Evolutionary conservation across 2,888 invertebrate genomes (phyloP).

Genomic region (Melanchra persicariae): DNA sequence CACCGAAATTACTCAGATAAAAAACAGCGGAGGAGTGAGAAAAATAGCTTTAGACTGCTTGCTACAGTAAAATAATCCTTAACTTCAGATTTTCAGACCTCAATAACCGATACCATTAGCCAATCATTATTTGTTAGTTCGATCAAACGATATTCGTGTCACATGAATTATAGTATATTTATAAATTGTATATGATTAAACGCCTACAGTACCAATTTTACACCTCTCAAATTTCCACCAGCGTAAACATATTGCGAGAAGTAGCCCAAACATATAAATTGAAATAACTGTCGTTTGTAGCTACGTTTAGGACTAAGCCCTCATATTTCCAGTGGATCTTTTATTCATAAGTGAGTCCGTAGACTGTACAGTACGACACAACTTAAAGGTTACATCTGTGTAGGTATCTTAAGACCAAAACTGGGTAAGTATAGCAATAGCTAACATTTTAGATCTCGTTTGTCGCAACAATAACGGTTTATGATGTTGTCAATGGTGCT

Average conservation of each 20-base stretch:
- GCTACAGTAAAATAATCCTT: too few relatives aligned
- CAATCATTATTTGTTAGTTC: too few relatives aligned
- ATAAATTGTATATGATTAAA: too few relatives aligned
- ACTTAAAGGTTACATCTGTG: slow-evolving; percentile 16
- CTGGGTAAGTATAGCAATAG: neutral
- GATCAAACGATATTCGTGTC: neutral
- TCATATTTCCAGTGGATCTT: slow-evolving; percentile 48
- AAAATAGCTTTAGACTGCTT: too few relatives aligned
- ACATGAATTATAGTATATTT: neutral
- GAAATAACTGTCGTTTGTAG: slow-evolving; percentile 38
- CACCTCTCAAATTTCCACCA: neutral
- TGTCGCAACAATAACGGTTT: too few relatives aligned
- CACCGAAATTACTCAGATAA: too few relatives aligned
- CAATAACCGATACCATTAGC: too few relatives aligned
- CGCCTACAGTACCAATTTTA: neutral
- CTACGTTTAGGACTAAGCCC: slow-evolving; percentile 31
- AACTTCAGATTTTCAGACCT: too few relatives aligned
- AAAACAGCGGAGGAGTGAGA: too few relatives aligned
- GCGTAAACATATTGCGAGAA: slow-evolving; percentile 22
- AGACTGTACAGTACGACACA: slow-evolving; percentile 19
- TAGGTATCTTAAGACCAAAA: neutral
- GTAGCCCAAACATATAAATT: slow-evolving; percentile 33
- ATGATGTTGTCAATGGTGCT: too few relatives aligned
- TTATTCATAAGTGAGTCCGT: slow-evolving; percentile 49
- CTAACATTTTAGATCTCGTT: too few relatives aligned